phyloP scores from a whole-genome alignment of 2,113 vertebrate species.

The Nesospiza acunhae region DNA sequence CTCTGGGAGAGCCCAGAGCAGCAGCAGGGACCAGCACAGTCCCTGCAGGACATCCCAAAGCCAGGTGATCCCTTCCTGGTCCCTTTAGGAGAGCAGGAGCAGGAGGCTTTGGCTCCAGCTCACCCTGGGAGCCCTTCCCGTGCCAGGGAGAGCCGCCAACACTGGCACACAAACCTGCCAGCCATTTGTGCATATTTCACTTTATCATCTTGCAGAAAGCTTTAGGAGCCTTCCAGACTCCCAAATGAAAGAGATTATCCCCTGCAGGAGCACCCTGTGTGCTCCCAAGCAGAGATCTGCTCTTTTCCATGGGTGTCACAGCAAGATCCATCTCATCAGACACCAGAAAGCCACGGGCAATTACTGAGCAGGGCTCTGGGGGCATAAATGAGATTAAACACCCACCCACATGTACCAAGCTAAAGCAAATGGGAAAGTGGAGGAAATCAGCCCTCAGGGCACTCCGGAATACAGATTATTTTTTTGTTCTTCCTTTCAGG shows the following conservation, averaged over 20 bases:
- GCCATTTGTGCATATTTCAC: background rate
- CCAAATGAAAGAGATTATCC: background rate
- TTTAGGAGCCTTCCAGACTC: background rate
- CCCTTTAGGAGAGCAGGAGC: background rate
- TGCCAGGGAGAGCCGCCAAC: background rate
- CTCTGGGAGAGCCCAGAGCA: background rate
- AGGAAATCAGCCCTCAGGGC: background rate
- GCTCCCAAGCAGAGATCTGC: background rate
- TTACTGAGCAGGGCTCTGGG: background rate
- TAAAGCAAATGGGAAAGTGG: background rate
- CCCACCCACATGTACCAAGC: background rate
- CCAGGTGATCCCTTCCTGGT: fast-evolving
- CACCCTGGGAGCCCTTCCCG: background rate
- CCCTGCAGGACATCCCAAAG: background rate
- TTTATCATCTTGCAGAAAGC: background rate
- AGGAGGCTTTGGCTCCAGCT: background rate
- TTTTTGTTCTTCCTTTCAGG: background rate
- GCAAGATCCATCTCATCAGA: background rate
- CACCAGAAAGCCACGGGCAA: background rate
- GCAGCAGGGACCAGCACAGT: background rate
- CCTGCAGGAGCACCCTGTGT: background rate
- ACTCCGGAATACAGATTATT: background rate
- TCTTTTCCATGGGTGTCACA: background rate
- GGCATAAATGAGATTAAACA: background rate
- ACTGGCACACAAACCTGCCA: background rate